A percentile compares a stretch with the other conserved stretches of the same genome.
These are phyloP conservation scores for Apoda limacodes DNA, from an alignment of 2,888 invertebrate genomes.

Conservation along the genomic window DNA sequence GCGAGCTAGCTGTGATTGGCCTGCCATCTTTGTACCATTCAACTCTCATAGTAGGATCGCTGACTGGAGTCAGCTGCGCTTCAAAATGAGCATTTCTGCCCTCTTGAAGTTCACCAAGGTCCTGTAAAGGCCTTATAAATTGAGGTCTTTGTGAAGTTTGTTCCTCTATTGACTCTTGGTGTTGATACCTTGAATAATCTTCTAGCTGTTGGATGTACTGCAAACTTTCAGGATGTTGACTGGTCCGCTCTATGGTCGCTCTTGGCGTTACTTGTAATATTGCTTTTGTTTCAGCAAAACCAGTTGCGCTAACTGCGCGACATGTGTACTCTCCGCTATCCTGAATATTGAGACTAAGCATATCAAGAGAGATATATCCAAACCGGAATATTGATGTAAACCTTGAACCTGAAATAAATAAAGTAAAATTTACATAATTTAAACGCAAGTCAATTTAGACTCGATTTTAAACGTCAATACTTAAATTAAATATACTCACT, in stretches of 20 bases:
- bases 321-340: conserved; percentile 94
- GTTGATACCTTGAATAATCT: conserved; percentile 89
- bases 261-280: conserved; percentile 83
- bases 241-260: conserved; percentile 86
- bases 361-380: conserved; percentile 95
- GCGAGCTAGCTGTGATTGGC: conserved; percentile 95
- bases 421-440: neutral
- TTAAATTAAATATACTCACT: conserved; percentile 73
- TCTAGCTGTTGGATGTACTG: conserved; percentile 92
- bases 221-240: conserved; percentile 92
- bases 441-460: neutral
- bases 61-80: conserved; percentile 91
- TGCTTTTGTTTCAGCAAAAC: conserved; percentile 88
- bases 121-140: conserved; percentile 89
- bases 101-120: conserved; percentile 88
- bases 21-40: conserved; percentile 97
- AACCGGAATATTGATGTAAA: conserved; percentile 96
- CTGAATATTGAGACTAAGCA: conserved; percentile 85
- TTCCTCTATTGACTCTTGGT: conserved; percentile 87
- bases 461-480: neutral
- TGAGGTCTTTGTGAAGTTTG: conserved; percentile 83
- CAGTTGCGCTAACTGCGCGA: conserved; percentile 87
- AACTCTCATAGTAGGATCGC: conserved; percentile 93
- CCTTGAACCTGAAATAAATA: conserved; percentile 81
- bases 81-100: conserved; percentile 94